Evolutionary conservation across 2,888 invertebrate species (phyloP).

Genomic region (Anoplius nigerrimus): DNA sequence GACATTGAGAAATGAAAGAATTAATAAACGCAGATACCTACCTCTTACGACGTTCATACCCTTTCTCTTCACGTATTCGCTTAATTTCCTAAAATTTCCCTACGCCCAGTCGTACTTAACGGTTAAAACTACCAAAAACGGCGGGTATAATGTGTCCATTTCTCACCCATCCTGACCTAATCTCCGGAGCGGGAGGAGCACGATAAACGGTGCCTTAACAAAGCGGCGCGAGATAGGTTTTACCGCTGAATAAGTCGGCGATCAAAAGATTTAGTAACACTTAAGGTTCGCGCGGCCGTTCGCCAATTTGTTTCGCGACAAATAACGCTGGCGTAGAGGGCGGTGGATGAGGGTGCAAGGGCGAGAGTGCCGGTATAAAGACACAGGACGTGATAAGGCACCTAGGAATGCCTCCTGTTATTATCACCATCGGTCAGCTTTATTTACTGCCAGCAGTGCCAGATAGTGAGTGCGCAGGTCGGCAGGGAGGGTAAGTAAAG

Average conservation of each 20-base stretch:
- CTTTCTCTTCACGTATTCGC: too few species aligned
- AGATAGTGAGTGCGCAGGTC: constrained; percentile 4
- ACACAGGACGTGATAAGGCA: constrained; percentile 13
- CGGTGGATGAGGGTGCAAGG: background rate
- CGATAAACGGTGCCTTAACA: background rate
- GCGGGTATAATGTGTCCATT: too few species aligned
- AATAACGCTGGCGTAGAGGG: background rate
- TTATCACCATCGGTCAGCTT: constrained; percentile 35
- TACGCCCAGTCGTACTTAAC: too few species aligned
- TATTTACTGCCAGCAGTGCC: constrained; percentile 30
- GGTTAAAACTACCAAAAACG: too few species aligned
- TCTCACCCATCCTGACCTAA: too few species aligned
- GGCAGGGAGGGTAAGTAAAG: constrained; percentile 9
- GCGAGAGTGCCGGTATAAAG: background rate
- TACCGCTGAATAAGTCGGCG: constrained; percentile 24
- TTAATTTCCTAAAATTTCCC: too few species aligned
- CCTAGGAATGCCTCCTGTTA: constrained; percentile 27
- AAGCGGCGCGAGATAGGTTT: background rate
- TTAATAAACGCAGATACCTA: too few species aligned
- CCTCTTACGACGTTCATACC: too few species aligned
- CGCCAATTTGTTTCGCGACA: constrained; percentile 30
- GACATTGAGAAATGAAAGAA: too few species aligned
- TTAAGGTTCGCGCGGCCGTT: constrained; percentile 30
- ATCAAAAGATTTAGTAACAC: constrained; percentile 30
- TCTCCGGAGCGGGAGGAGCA: too few species aligned